Conservation (phyloP, 2,888 invertebrate genomes). For the Brenthis ino region DNA sequence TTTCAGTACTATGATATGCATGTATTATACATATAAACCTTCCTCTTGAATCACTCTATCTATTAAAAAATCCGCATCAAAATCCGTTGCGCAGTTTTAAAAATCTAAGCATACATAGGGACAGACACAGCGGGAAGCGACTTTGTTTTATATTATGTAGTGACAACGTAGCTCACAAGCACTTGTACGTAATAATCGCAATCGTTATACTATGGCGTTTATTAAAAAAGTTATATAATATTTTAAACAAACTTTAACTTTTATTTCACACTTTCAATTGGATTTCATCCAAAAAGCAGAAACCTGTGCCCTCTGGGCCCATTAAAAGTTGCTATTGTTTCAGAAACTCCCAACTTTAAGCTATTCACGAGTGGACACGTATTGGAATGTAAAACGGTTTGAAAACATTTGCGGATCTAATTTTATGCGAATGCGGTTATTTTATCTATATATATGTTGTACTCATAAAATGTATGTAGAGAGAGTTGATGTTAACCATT, state of each 20-base stretch:
- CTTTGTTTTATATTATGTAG: too few species aligned
- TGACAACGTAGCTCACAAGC: too few species aligned
- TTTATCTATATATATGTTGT: not conserved
- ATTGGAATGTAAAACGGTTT: slow-evolving; percentile 16
- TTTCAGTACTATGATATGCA: too few species aligned
- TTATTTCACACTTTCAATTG: slow-evolving; percentile 19
- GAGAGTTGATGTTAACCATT: too few species aligned
- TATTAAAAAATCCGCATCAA: too few species aligned
- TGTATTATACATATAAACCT: too few species aligned
- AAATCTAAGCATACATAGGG: too few species aligned
- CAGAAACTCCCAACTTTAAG: slow-evolving; percentile 48
- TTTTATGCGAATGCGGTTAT: slow-evolving; percentile 2
- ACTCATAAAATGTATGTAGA: too few species aligned
- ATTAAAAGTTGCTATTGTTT: slow-evolving; percentile 66
- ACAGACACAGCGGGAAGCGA: too few species aligned
- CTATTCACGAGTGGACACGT: slow-evolving; percentile 43
- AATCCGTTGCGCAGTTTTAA: too few species aligned
- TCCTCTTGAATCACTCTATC: too few species aligned
- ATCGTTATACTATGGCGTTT: slow-evolving; percentile 14
- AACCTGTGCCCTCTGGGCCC: slow-evolving; percentile 54
- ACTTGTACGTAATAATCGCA: slow-evolving; percentile 2
- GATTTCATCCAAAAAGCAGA: slow-evolving; percentile 28
- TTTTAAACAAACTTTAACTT: slow-evolving; percentile 14
- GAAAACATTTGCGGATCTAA: slow-evolving; percentile 8
- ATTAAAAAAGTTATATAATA: slow-evolving; percentile 16